Evolutionary conservation across 37 sponge, comb jelly and placozoan species (phyloP), one percentile per base, ranked within the genome.

Genomic region (Amphimedon queenslandica): DNA sequence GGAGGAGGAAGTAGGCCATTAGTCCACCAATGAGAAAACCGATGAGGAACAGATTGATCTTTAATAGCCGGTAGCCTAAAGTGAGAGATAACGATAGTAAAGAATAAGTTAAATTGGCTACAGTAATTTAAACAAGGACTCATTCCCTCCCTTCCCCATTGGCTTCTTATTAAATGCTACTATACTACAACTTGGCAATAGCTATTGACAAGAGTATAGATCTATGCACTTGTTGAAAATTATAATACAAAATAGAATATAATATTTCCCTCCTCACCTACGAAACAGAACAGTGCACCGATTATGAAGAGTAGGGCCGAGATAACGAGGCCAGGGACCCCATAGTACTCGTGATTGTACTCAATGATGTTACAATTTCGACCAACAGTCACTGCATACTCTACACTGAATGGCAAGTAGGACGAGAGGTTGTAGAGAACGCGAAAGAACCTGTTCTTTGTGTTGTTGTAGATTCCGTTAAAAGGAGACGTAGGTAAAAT

Each of bases 11-110:
- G 58, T 77, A 84, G 35, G 73, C 37, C 33, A 84, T 21, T 24
- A 67, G 23, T 24, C 72, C 70, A 41, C 78, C 78, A 65, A 72
- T 66, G 25, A 84, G 34, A 47, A 72, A 77, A 10, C 84, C 84
- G 65, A 84, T 63, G 5, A 77, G 56, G 67, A 77, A 84, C 41
- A 84, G 78, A 1, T 71, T 75, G 6, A 72, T 57, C 43, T 84
- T 83, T n/a, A 76, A 55, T 25, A 76, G 77, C 3, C 77, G 77
- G 30, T 76, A 83, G 36, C 77, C 77, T 82, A 41, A 32, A 65
- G 4, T 8, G 51, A 8, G 13, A 47, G 51, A 47, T n/a, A n/a
- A n/a, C n/a, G n/a, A n/a, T n/a, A n/a, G n/a, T n/a, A n/a, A n/a
- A n/a, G n/a, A n/a, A n/a, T n/a, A n/a, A n/a, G n/a, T n/a, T n/a